Evolutionary conservation across 2,888 invertebrate species (phyloP).

Genomic region (Alentia gelatinosa): DNA sequence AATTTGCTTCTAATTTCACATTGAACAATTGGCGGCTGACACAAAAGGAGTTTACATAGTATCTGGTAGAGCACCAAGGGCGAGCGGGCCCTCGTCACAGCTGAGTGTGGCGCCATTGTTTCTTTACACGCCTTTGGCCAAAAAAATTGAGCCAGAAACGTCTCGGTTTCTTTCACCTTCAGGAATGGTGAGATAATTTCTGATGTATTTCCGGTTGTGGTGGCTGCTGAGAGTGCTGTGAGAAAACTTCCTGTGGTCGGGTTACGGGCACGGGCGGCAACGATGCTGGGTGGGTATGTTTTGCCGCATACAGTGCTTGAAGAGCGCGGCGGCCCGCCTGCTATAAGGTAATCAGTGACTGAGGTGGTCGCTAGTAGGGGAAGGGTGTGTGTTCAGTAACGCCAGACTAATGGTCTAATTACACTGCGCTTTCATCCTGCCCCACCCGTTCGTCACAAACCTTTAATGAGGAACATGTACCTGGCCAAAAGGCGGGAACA

Average conservation of each 20-base stretch:
- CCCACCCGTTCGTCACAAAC: conserved; percentile 25
- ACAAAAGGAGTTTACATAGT: neutral
- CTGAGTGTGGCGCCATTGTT: neutral
- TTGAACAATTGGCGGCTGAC: neutral
- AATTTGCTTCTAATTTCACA: neutral
- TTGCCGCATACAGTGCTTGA: neutral
- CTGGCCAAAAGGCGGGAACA: conserved; percentile 23
- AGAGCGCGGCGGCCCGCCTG: neutral
- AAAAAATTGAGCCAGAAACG: neutral
- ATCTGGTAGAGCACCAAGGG: neutral
- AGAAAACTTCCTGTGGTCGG: neutral
- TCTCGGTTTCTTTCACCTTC: neutral
- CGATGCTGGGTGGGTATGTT: neutral
- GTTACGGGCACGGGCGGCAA: neutral
- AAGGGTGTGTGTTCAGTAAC: conserved; percentile 45
- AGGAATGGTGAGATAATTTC: neutral
- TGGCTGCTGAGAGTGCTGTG: neutral
- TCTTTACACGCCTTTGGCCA: neutral
- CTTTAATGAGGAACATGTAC: conserved; percentile 36
- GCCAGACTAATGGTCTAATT: conserved; percentile 42
- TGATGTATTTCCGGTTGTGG: neutral
- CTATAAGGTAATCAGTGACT: neutral
- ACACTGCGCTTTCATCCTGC: conserved; percentile 1
- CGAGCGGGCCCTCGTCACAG: neutral
- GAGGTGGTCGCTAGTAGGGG: neutral